phyloP scores from a whole-genome alignment of 2,113 vertebrate genomes.

The Pluvialis apricaria region DNA sequence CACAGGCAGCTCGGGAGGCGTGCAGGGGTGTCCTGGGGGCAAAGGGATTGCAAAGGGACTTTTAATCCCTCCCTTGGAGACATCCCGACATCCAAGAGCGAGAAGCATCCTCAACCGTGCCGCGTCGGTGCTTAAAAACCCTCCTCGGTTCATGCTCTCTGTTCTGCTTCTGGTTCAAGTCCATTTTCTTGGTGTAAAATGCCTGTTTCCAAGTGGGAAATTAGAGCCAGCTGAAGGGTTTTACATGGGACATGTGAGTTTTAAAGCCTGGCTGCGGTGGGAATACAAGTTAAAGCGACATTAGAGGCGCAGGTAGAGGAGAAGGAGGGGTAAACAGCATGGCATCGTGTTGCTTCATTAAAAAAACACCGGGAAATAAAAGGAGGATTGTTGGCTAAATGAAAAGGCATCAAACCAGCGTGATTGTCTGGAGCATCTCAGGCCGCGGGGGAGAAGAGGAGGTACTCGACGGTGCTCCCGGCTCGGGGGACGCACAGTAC shows the following conservation, averaged over 20 bases:
- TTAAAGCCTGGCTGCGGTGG: background rate
- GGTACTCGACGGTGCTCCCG: background rate
- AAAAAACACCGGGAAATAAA: background rate
- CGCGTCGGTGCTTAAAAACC: rapidly evolving
- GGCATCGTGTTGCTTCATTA: background rate
- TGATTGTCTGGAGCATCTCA: background rate
- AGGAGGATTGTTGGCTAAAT: background rate
- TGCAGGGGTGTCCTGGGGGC: background rate
- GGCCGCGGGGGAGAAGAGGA: background rate
- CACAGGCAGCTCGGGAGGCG: background rate
- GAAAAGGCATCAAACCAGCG: background rate
- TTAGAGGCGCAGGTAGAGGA: background rate
- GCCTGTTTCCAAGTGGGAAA: background rate
- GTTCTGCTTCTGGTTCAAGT: background rate
- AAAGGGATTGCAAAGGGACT: background rate
- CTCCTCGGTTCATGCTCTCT: background rate
- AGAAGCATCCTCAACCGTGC: background rate
- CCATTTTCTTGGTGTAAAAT: background rate
- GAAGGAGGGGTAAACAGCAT: background rate
- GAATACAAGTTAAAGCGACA: background rate
- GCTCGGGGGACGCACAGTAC: rapidly evolving
- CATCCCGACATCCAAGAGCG: background rate
- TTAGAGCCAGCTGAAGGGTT: background rate
- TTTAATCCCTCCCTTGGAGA: background rate
- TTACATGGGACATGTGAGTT: background rate